Conservation (phyloP, 1,140 invertebrate genomes). For the Drosophila punjabiensis region DNA sequence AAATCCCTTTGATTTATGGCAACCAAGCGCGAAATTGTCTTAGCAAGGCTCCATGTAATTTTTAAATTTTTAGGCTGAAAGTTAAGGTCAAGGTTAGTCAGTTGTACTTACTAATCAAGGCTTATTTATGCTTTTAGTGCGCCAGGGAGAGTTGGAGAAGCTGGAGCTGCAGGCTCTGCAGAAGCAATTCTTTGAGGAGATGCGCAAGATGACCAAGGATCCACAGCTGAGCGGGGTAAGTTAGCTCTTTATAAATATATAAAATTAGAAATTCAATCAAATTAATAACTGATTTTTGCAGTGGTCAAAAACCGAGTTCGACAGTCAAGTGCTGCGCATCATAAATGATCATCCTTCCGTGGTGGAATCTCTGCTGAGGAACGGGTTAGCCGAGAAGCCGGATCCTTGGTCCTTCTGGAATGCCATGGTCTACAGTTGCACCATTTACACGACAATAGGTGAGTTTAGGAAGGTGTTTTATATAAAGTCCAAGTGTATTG, state of each 20-base stretch:
- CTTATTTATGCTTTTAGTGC: slow-evolving; percentile 14
- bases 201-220: slow-evolving; percentile 40
- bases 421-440: slow-evolving; percentile 95
- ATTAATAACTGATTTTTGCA: not conserved
- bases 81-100: slow-evolving; percentile 1
- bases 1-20: slow-evolving; percentile 35
- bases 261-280: not conserved
- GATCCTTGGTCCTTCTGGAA: slow-evolving; percentile 95
- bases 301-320: slow-evolving; percentile 31
- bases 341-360: slow-evolving; percentile 55
- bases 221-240: slow-evolving; percentile 36
- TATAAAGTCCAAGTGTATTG: slow-evolving; percentile 17
- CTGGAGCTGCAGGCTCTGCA: slow-evolving; percentile 43
- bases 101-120: not conserved
- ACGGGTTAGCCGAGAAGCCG: slow-evolving; percentile 33
- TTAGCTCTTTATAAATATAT: rapidly evolving
- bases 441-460: slow-evolving; percentile 98
- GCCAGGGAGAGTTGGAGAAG: not conserved
- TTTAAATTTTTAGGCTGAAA: not conserved
- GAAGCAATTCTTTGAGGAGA: slow-evolving; percentile 56
- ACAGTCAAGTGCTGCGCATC: slow-evolving; percentile 46
- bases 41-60: slow-evolving; percentile 17
- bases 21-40: not conserved
- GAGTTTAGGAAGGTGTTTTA: slow-evolving; percentile 72
- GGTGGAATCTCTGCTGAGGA: slow-evolving; percentile 58